Percentiles rank a stretch among this genome's conserved stretches.
These are phyloP conservation scores for Macropis europaea DNA, from an alignment of 2,888 invertebrate species.

Conservation along the genomic window DNA sequence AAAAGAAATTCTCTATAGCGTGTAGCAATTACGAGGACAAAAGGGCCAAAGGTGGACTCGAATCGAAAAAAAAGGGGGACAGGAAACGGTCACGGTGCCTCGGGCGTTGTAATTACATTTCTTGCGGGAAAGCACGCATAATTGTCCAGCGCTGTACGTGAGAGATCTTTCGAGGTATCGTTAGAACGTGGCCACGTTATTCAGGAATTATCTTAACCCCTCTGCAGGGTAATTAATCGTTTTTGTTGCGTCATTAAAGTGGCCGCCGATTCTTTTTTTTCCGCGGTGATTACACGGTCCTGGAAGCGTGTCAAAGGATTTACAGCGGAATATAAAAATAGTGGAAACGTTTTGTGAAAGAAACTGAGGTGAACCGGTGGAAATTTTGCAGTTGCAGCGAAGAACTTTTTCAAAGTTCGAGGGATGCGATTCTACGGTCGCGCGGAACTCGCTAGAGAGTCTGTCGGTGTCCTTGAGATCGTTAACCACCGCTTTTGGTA, in stretches of 20 bases:
- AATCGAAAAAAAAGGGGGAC: slow-evolving; percentile 14
- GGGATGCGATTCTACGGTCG: background rate
- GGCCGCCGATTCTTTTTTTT: slow-evolving; percentile 8
- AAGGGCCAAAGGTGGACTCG: slow-evolving; percentile 11
- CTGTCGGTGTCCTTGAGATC: slow-evolving; percentile 40
- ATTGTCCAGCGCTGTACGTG: slow-evolving; percentile 25
- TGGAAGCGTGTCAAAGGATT: background rate
- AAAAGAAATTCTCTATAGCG: slow-evolving; percentile 15
- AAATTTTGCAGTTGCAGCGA: background rate
- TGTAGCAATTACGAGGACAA: slow-evolving; percentile 26
- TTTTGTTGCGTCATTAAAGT: slow-evolving; percentile 36
- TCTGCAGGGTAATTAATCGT: slow-evolving; percentile 19
- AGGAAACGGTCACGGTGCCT: slow-evolving; percentile 29
- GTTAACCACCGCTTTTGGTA: slow-evolving; percentile 55
- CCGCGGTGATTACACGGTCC: slow-evolving; percentile 13
- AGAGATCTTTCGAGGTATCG: slow-evolving; percentile 30
- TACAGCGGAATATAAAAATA: background rate
- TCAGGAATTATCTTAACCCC: slow-evolving; percentile 8
- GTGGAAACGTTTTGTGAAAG: background rate
- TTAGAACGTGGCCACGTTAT: slow-evolving; percentile 17
- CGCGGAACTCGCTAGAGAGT: background rate
- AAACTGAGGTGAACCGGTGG: background rate
- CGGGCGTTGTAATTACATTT: slow-evolving; percentile 39
- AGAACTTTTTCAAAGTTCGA: background rate
- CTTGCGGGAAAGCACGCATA: slow-evolving; percentile 34